Conservation (phyloP, 2,888 invertebrate species). For the Schrankia costaestrigalis region DNA sequence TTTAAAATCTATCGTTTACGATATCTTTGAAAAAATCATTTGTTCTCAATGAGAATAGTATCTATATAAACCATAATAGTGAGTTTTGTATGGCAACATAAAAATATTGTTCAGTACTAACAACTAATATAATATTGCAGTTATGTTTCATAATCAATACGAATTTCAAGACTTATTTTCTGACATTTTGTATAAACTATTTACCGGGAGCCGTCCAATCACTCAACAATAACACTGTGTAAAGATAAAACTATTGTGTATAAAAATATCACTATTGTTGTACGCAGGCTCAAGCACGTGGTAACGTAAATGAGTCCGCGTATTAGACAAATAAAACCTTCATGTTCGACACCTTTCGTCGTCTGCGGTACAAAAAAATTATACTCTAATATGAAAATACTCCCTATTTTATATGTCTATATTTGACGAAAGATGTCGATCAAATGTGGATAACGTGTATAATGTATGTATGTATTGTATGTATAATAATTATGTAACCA, state of each 20-base stretch:
- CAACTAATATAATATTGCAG: slow-evolving; percentile 35
- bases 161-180: slow-evolving; percentile 56
- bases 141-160: slow-evolving; percentile 34
- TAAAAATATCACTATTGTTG: slow-evolving; percentile 78
- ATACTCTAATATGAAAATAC: slow-evolving; percentile 74
- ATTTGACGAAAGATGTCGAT: slow-evolving; percentile 51
- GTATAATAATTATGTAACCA: slow-evolving; percentile 75
- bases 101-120: slow-evolving; percentile 25
- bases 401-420: slow-evolving; percentile 49
- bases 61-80: too few relatives aligned
- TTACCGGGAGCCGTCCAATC: slow-evolving; percentile 77
- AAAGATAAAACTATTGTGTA: slow-evolving; percentile 79
- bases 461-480: slow-evolving; percentile 57
- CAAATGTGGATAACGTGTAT: slow-evolving; percentile 65
- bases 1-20: slow-evolving; percentile 22
- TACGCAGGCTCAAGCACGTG: slow-evolving; percentile 41
- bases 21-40: too few relatives aligned
- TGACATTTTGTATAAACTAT: slow-evolving; percentile 71
- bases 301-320: slow-evolving; percentile 43
- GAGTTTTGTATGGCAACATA: slow-evolving; percentile 28
- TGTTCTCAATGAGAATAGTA: too few relatives aligned
- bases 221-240: slow-evolving; percentile 78
- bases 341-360: slow-evolving; percentile 49
- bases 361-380: slow-evolving; percentile 64
- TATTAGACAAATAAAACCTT: slow-evolving; percentile 65